Evolutionary conservation across 2,888 invertebrate species (phyloP).

Genomic region (Heliconius erato): DNA sequence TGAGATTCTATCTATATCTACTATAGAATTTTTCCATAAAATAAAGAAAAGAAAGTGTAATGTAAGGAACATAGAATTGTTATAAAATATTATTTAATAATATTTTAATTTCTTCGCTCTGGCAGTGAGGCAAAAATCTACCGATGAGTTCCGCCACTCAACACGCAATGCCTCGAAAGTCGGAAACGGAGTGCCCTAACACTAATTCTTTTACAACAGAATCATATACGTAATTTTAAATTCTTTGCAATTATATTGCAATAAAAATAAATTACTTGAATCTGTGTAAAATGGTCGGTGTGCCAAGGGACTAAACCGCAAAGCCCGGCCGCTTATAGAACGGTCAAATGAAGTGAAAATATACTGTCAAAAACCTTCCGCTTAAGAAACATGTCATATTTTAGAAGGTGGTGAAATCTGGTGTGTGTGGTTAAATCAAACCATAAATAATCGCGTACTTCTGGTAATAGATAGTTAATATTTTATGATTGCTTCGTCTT

Average conservation of each 20-base stretch:
- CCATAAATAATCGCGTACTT: not conserved
- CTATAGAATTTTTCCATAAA: too few relatives aligned
- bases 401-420: not conserved
- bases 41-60: too few relatives aligned
- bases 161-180: too few relatives aligned
- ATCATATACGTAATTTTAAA: not conserved
- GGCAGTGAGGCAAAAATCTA: too few relatives aligned
- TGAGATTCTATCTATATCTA: too few relatives aligned
- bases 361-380: conserved; percentile 41
- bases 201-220: too few relatives aligned
- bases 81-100: too few relatives aligned
- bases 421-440: not conserved
- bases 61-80: too few relatives aligned
- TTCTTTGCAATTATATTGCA: not conserved
- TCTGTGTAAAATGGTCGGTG: conserved; percentile 22
- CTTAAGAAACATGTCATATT: conserved; percentile 21
- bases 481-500: not conserved
- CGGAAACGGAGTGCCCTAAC: too few relatives aligned
- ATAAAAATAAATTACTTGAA: conserved; percentile 21
- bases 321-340: conserved; percentile 26
- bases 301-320: conserved; percentile 27
- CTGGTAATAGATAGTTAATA: too few relatives aligned
- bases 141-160: too few relatives aligned
- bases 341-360: conserved; percentile 46
- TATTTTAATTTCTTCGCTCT: too few relatives aligned